Conservation (phyloP, 2,113 vertebrate species). For the Scopus umbretta region DNA sequence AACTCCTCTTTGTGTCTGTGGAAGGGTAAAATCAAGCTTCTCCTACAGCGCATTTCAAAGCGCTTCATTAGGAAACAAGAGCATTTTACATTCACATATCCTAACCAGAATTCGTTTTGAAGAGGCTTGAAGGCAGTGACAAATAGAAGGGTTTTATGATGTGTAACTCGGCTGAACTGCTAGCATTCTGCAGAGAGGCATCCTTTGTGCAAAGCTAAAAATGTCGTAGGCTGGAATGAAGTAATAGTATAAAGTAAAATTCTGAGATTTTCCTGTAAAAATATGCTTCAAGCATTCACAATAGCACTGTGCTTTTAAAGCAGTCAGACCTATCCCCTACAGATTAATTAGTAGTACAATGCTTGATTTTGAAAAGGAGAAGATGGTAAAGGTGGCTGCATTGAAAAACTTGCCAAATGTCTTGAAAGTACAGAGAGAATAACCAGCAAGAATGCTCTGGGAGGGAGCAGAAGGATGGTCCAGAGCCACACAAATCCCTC, state of each 20-base stretch:
- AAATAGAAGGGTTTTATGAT: slow-evolving; percentile 50
- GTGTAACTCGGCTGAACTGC: slow-evolving; percentile 14
- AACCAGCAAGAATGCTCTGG: not conserved
- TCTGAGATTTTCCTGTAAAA: slow-evolving; percentile 35
- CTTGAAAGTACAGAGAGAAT: not conserved
- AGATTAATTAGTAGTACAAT: slow-evolving; percentile 54
- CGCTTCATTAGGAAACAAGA: slow-evolving; percentile 33
- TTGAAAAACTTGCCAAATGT: not conserved
- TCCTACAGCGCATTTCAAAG: slow-evolving; percentile 36
- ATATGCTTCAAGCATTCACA: not conserved
- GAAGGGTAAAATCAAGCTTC: slow-evolving; percentile 45
- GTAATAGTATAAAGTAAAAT: slow-evolving; percentile 32
- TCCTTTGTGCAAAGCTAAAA: slow-evolving; percentile 54
- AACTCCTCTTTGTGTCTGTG: slow-evolving; percentile 40
- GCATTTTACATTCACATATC: slow-evolving; percentile 43
- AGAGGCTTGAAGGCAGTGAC: slow-evolving; percentile 51
- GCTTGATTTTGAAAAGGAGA: slow-evolving; percentile 32
- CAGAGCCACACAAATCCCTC: not conserved
- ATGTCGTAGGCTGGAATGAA: slow-evolving; percentile 32
- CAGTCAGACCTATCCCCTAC: slow-evolving; percentile 39
- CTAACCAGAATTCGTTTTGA: slow-evolving; percentile 46
- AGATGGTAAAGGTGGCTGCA: not conserved
- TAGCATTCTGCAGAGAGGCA: slow-evolving; percentile 1
- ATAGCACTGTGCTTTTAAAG: slow-evolving; percentile 39
- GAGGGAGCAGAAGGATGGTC: not conserved